Evolutionary conservation across 2,888 invertebrate genomes (phyloP), one percentile per base, ranked within the genome.

Genomic region (Drosophila formosana): DNA sequence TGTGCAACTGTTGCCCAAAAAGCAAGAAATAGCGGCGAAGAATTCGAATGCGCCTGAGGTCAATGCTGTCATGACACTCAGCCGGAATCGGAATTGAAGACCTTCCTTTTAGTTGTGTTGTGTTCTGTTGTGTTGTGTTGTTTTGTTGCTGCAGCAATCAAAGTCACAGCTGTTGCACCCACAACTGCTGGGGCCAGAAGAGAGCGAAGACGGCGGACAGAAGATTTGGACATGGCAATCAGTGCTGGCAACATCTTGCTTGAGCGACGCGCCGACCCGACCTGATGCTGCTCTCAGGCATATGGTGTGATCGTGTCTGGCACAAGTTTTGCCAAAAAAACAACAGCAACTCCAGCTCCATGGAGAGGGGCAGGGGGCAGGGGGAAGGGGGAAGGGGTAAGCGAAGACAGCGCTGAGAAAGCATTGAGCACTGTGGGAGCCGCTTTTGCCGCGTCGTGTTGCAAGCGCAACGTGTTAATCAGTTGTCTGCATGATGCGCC

Each of bases 1-100:
- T 18, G 64, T 47, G 65, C 75, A 75, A 67, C 75, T 72, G 75
- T 77, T 75, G 78, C 57, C 64, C 39, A 71, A 66, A 76, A 26
- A 37, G 2, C 7, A 26, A n/a, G 1, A 8, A 30, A 26, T 5
- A 37, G 6, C 13, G 9, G 30, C 23, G 60, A 52, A 43, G 68
- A 71, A 80, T 77, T 80, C 67, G 76, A 79, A 41, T 41, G 18
- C 69, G 75, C 82, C 68, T 52, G 74, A 75, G 82, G 82, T 83
- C 88, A 83, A 66, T 72, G 85, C 80, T 85, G 82, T 88, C 82
- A 72, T 81, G 82, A 79, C 79, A 79, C 82, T 78, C 77, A 69
- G 63, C 49, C 60, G 52, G 60, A 66, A 46, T 66, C 53, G 52
- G 62, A 64, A 46, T 66, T 56, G 47, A 65, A 55, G 75, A 34